phyloP scores from a whole-genome alignment of 2,888 invertebrate genomes.

The Hirtodrosophila alboralis region DNA sequence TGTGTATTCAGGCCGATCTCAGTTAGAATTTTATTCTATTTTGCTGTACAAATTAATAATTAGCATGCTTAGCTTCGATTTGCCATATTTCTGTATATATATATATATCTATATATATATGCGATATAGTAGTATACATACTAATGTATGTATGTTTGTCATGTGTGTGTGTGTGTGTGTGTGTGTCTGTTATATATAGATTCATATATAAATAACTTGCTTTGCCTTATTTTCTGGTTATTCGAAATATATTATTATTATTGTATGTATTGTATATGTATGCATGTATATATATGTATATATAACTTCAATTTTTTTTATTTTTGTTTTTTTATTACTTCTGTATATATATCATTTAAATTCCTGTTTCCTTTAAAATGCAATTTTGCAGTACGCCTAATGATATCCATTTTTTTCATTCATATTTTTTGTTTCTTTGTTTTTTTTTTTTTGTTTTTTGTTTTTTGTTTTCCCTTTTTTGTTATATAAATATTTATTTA shows the following conservation, averaged over 20 bases:
- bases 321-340: conserved; percentile 40
- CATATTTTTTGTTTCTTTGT: neutral
- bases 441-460: conserved; percentile 26
- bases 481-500: too few species aligned
- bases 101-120: too few species aligned
- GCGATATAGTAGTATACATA: conserved; percentile 25
- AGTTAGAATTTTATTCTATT: conserved; percentile 47
- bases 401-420: conserved; percentile 59
- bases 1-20: conserved; percentile 36
- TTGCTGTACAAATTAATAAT: conserved; percentile 52
- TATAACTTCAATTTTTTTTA: too few species aligned
- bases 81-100: too few species aligned
- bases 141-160: conserved; percentile 10
- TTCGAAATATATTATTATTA: conserved; percentile 59
- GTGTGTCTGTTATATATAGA: conserved; percentile 47
- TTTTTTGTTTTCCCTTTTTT: too few species aligned
- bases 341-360: conserved; percentile 76
- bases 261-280: conserved; percentile 60
- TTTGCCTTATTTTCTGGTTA: conserved; percentile 56
- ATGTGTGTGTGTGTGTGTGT: conserved; percentile 19
- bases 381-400: conserved; percentile 78
- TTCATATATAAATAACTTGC: conserved; percentile 76
- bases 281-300: conserved; percentile 44
- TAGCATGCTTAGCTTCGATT: conserved; percentile 41
- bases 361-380: conserved; percentile 77